A percentile compares a stretch with the other conserved stretches of the same genome.
Evolutionary conservation across 2,888 invertebrate genomes (phyloP).

Genomic region (Machimus atricapillus): DNA sequence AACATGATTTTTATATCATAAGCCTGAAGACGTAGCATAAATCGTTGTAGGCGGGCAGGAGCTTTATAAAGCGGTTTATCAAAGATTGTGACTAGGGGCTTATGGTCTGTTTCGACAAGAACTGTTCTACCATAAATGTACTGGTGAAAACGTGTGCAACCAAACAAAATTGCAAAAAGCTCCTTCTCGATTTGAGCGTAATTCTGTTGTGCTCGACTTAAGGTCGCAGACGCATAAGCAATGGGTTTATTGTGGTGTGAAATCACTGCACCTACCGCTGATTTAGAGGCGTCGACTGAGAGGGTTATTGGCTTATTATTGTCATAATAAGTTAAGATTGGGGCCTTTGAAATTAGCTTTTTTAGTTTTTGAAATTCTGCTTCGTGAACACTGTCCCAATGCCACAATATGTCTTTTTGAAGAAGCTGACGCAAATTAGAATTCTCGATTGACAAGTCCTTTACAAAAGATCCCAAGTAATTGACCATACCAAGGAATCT

Average conservation of each 20-base stretch:
- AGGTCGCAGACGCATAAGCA: neutral
- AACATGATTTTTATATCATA: constrained; percentile 16
- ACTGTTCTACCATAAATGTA: neutral
- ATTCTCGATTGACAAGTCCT: neutral
- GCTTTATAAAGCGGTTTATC: neutral
- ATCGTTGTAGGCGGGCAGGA: constrained; percentile 21
- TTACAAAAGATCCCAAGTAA: neutral
- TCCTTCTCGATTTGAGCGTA: neutral
- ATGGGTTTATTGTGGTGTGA: neutral
- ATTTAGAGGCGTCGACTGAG: neutral
- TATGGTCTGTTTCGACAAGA: neutral
- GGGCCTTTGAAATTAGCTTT: neutral
- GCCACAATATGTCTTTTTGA: too few relatives aligned
- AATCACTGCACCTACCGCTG: neutral
- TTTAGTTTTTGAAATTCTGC: neutral
- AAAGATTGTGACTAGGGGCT: neutral
- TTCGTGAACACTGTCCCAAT: too few relatives aligned
- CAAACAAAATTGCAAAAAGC: neutral
- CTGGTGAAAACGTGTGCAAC: neutral
- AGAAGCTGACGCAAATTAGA: neutral
- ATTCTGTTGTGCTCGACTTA: neutral
- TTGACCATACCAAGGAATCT: neutral
- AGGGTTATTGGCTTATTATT: neutral
- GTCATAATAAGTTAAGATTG: neutral
- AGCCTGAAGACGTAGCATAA: constrained; percentile 15